A percentile compares a stretch with the other conserved stretches of the same genome.
phyloP scores from a whole-genome alignment of 2,888 invertebrate genomes.

The Torymus aiolomorphi region DNA sequence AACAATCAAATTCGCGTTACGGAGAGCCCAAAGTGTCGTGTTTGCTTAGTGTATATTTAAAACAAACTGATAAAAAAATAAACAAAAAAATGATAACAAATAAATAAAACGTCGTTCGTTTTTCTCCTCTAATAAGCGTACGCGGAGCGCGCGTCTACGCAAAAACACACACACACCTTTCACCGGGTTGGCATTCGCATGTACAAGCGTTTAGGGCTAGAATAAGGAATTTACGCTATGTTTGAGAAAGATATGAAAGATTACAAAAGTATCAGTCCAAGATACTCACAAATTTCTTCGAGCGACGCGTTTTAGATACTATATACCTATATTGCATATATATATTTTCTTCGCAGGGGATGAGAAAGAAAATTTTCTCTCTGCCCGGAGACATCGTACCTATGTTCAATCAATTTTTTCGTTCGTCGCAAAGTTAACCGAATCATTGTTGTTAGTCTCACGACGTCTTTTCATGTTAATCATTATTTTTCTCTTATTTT shows the following conservation, averaged over 20 bases:
- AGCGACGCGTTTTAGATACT: slow-evolving; percentile 14
- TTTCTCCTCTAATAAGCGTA: slow-evolving; percentile 47
- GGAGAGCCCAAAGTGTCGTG: slow-evolving; percentile 48
- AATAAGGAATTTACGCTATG: slow-evolving; percentile 33
- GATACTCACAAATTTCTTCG: slow-evolving; percentile 50
- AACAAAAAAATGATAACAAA: slow-evolving; percentile 21
- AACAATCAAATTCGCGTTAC: slow-evolving; percentile 55
- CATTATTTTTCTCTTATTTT: slow-evolving; percentile 36
- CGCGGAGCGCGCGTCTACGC: slow-evolving; percentile 16
- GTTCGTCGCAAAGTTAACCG: slow-evolving; percentile 41
- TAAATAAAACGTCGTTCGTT: slow-evolving; percentile 38
- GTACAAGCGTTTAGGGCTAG: slow-evolving; percentile 20
- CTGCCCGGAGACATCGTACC: background rate
- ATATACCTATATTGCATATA: slow-evolving; percentile 28
- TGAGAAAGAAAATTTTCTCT: slow-evolving; percentile 28
- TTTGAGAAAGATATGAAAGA: slow-evolving; percentile 26
- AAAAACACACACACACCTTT: too few relatives aligned
- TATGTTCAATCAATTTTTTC: slow-evolving; percentile 34
- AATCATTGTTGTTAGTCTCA: slow-evolving; percentile 46
- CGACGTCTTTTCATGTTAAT: slow-evolving; percentile 36
- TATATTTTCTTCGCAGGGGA: slow-evolving; percentile 24
- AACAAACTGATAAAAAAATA: slow-evolving; percentile 16
- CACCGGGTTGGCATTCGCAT: too few relatives aligned
- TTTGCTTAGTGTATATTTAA: slow-evolving; percentile 47
- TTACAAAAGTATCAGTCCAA: slow-evolving; percentile 43